Conservation (phyloP, 2,888 invertebrate genomes). For the Parnassius smintheus region DNA sequence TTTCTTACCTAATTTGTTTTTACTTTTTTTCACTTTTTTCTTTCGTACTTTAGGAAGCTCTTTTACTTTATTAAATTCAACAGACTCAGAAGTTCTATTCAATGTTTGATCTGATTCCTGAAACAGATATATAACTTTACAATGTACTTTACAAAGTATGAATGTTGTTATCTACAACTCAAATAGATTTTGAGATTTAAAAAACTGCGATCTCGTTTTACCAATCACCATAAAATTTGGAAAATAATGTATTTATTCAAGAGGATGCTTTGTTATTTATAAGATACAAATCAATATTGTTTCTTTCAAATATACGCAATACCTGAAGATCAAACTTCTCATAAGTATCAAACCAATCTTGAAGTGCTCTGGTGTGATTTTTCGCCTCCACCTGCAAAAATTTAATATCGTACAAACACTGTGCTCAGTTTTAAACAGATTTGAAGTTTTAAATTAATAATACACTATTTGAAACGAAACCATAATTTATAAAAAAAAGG, state of each 20-base stretch:
- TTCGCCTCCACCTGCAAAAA: conserved; percentile 12
- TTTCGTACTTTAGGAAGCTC: conserved; percentile 11
- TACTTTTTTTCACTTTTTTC: conserved; percentile 13
- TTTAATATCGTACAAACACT: too few relatives aligned
- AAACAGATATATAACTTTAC: conserved; percentile 2
- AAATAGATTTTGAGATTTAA: too few relatives aligned
- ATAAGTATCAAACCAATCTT: not conserved
- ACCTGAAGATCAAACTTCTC: conserved; percentile 13
- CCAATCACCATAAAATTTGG: too few relatives aligned
- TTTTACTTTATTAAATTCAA: conserved; percentile 6
- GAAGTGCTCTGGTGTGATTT: not conserved
- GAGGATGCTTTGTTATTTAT: too few relatives aligned
- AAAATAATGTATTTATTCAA: too few relatives aligned
- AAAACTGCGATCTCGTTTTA: too few relatives aligned
- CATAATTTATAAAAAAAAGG: too few relatives aligned
- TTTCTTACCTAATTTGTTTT: conserved; percentile 21
- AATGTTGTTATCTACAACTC: too few relatives aligned
- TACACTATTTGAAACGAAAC: too few relatives aligned
- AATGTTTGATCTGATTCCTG: conserved; percentile 16
- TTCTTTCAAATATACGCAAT: not conserved
- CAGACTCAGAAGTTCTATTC: not conserved
- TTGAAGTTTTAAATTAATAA: too few relatives aligned
- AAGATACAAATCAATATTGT: too few relatives aligned
- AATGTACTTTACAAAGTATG: not conserved
- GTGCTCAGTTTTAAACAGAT: too few relatives aligned